Evolutionary conservation across 2,888 invertebrate genomes (phyloP).

Genomic region (Coleophora deauratella): DNA sequence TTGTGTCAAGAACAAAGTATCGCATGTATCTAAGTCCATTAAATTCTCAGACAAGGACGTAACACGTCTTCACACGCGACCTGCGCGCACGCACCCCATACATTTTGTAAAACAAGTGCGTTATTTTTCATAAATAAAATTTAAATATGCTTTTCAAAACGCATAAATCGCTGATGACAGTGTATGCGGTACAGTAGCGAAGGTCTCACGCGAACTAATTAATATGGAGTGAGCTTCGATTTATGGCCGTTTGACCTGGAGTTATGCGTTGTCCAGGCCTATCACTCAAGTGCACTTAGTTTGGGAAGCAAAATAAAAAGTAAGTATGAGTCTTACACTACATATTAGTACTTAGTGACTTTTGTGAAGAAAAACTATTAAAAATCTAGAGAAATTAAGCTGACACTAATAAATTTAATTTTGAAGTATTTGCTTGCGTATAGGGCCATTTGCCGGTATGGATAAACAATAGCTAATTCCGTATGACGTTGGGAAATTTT

Average conservation of each 20-base stretch:
- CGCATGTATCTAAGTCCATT: no score
- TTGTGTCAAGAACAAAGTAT: constrained; percentile 4
- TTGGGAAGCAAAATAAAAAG: constrained; percentile 3
- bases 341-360: no score
- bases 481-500: no score
- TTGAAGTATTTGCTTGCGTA: no score
- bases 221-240: constrained; percentile 61
- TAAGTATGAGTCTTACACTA: background rate
- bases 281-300: constrained; percentile 15
- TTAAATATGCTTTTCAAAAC: constrained; percentile 40
- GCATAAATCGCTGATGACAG: constrained; percentile 42
- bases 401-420: no score
- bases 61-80: background rate
- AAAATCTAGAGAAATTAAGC: no score
- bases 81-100: constrained; percentile 1
- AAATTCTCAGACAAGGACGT: no score
- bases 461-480: no score
- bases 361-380: no score
- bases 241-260: constrained; percentile 39
- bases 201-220: constrained; percentile 59
- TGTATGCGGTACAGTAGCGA: constrained; percentile 48
- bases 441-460: no score
- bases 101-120: constrained; percentile 2
- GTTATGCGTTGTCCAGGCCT: constrained; percentile 23
- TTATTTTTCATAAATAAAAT: constrained; percentile 23